phyloP scores from a whole-genome alignment of 2,888 invertebrate genomes.

The Malthinus seriepunctatus region DNA sequence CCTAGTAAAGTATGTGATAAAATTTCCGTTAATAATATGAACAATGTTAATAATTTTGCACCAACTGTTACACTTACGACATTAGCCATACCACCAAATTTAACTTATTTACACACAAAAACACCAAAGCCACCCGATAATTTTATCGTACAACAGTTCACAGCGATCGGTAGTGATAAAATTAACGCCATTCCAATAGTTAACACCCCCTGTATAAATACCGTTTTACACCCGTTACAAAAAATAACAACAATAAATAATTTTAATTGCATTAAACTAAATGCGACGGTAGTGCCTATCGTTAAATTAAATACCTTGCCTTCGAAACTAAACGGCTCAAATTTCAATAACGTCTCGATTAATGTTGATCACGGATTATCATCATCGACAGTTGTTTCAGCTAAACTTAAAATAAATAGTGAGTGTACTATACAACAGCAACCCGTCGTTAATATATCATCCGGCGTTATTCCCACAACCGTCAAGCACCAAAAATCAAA shows the following conservation, averaged over 20 bases:
- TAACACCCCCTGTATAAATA: constrained; percentile 49
- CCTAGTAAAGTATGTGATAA: constrained; percentile 50
- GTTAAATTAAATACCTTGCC: constrained; percentile 53
- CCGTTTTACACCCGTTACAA: constrained; percentile 49
- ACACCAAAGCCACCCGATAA: constrained; percentile 50
- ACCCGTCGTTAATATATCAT: constrained; percentile 10
- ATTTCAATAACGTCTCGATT: constrained; percentile 38
- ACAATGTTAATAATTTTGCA: constrained; percentile 43
- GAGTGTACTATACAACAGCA: constrained; percentile 24
- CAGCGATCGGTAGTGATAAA: constrained; percentile 47
- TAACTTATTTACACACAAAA: constrained; percentile 53
- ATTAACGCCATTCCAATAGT: constrained; percentile 49
- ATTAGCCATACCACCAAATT: constrained; percentile 49
- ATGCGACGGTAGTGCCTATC: constrained; percentile 55
- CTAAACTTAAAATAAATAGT: constrained; percentile 42
- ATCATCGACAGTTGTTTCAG: constrained; percentile 48
- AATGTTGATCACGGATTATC: constrained; percentile 49
- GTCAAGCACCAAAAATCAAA: constrained; percentile 22
- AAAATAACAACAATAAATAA: constrained; percentile 50
- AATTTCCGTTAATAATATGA: constrained; percentile 36
- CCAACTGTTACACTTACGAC: constrained; percentile 51
- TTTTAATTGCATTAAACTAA: constrained; percentile 53
- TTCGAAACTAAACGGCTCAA: constrained; percentile 29
- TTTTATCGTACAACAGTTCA: constrained; percentile 50
- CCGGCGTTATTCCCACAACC: constrained; percentile 6